Base-by-base conservation (phyloP, 2,797 vertebrate genomes). In the Coregonus suidteri region DNA sequence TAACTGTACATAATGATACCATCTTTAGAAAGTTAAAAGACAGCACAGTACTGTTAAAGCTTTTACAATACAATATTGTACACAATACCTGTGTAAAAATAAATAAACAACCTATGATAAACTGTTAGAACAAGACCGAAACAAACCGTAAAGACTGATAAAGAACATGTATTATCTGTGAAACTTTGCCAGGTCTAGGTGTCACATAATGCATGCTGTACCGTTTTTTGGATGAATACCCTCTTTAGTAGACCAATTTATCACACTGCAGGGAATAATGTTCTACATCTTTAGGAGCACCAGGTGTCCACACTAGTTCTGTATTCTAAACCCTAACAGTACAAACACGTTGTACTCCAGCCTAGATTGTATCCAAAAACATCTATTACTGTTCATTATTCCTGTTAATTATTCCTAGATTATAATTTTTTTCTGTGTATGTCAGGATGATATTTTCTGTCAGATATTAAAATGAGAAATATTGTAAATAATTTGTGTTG, bases 211-310 rank as follows among this genome's bases (percentile, higher is more conserved):
- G 91, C 91, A 91, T 89, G 92, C 88, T 92, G 88, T 77, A 89
- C 83, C 85, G 88, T 89, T 93, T 92, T 94, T 88, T 93, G 93
- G 94, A 94, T 93, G 93, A 94, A 93, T 93, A 92, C 92, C 92
- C 92, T 93, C 93, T 94, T 95, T 94, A 94, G 93, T 94, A 90
- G 88, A 94, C 90, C 93, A 91, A 95, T 95, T 94, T 93, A 95
- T 95, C 94, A 95, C 94, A 91, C 94, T 90, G 92, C 93, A 91
- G 94, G 94, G 94, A 94, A 93, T 93, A 93, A 93, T 93, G 94
- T 93, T 94, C 88, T 91, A 88, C 91, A 86, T 88, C 85, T 85
- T 84, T 81, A 86, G 79, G 81, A 93, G 91, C 94, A 95, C 94
- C 94, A 94, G 94, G 94, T 94, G 94, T 94, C 93, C 91, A 86